Percentiles rank a stretch among this genome's conserved stretches.
Evolutionary conservation across 2,797 vertebrate species (phyloP).

Genomic region (Cynodonichthys magdalenae): DNA sequence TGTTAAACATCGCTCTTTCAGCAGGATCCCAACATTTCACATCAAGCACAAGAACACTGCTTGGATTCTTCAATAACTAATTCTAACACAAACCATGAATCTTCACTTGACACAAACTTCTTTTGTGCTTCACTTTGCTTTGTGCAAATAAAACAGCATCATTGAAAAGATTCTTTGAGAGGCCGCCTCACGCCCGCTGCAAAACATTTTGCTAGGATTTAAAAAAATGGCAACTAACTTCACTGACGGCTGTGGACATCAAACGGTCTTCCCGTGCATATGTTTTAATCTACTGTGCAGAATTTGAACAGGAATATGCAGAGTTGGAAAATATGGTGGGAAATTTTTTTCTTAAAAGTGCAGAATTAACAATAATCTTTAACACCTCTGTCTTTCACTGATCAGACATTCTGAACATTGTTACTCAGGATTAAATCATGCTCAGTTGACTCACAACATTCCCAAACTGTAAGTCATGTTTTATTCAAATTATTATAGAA

Average conservation of each 20-base stretch:
- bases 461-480: not conserved
- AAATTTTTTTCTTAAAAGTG: constrained; percentile 20
- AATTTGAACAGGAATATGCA: constrained; percentile 25
- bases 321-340: constrained; percentile 18
- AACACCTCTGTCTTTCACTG: no score
- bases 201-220: constrained; percentile 32
- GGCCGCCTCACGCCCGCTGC: constrained; percentile 30
- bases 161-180: constrained; percentile 35
- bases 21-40: not conserved
- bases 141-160: constrained; percentile 13
- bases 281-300: constrained; percentile 29
- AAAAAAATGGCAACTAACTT: constrained; percentile 34
- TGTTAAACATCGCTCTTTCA: constrained; percentile 1
- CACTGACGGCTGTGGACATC: constrained; percentile 30
- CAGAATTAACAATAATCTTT: constrained; percentile 6
- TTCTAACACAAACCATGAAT: constrained; percentile 4
- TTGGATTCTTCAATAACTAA: constrained; percentile 23
- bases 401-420: not conserved
- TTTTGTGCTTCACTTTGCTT: constrained; percentile 26
- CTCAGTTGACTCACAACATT: not conserved
- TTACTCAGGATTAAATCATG: not conserved
- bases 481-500: not conserved
- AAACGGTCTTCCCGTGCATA: constrained; percentile 15
- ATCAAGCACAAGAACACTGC: not conserved
- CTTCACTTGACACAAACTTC: not conserved